phyloP scores from a whole-genome alignment of 2,888 invertebrate genomes.

The Diarsia mendica region DNA sequence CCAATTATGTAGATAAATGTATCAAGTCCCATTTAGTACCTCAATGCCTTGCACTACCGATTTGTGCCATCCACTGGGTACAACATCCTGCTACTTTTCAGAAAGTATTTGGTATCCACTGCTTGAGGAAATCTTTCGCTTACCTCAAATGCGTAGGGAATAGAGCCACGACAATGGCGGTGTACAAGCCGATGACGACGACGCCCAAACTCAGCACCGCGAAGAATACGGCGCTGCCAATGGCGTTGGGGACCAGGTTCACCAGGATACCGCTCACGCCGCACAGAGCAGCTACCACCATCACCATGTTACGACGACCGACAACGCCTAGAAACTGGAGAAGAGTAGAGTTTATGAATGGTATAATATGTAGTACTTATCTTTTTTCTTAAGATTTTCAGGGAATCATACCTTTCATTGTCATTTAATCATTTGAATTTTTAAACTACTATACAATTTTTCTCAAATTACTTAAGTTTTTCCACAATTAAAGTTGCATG shows the following conservation, averaged over 20 bases:
- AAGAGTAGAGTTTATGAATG: not conserved
- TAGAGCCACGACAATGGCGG: conserved; percentile 88
- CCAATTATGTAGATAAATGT: not conserved
- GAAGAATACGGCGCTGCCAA: conserved; percentile 89
- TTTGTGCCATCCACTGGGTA: not conserved
- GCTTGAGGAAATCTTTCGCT: not conserved
- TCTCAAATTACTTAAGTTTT: too few species aligned
- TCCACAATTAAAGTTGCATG: not conserved
- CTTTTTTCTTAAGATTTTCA: not conserved
- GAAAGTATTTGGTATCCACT: not conserved
- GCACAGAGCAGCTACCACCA: conserved; percentile 83
- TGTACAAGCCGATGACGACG: conserved; percentile 85
- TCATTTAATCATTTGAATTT: not conserved
- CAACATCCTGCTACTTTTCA: not conserved
- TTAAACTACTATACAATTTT: not conserved
- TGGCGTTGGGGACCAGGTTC: conserved; percentile 91
- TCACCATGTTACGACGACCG: conserved; percentile 89
- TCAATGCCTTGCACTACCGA: not conserved
- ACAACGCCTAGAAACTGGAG: conserved; percentile 69
- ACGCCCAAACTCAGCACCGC: conserved; percentile 82
- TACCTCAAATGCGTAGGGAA: conserved; percentile 89
- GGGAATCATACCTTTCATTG: not conserved
- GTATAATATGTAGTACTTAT: not conserved
- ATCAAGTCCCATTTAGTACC: not conserved
- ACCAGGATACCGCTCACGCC: conserved; percentile 89